phyloP scores from a whole-genome alignment of 2,888 invertebrate genomes.

The Tyria jacobaeae region DNA sequence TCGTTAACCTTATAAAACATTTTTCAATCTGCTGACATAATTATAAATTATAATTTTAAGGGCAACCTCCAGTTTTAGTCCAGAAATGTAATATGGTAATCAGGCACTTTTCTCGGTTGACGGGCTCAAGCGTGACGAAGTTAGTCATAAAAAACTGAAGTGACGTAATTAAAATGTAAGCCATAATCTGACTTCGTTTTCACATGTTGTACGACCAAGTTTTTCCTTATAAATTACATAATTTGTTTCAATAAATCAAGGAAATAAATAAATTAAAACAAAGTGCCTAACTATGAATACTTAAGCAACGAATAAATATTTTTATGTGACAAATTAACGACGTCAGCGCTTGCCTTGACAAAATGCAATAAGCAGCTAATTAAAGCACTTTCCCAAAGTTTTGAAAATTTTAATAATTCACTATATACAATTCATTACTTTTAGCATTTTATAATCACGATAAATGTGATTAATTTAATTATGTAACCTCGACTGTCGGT shows the following conservation, averaged over 20 bases:
- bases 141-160: conserved; percentile 9
- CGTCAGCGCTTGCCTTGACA: neutral
- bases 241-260: too few species aligned
- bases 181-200: neutral
- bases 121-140: conserved; percentile 4
- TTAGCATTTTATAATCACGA: too few species aligned
- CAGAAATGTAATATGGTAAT: conserved; percentile 11
- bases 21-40: neutral
- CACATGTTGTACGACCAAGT: neutral
- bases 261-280: too few species aligned
- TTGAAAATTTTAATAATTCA: too few species aligned
- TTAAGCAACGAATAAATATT: neutral
- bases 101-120: conserved; percentile 5
- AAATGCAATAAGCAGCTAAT: neutral
- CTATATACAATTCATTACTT: too few species aligned
- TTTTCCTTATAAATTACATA: neutral
- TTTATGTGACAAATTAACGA: neutral
- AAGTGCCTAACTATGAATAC: neutral
- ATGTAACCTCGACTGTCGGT: too few species aligned
- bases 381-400: too few species aligned
- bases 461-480: too few species aligned
- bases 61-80: neutral
- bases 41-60: conserved; percentile 1
- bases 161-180: conserved; percentile 8
- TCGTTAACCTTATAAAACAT: neutral